Evolutionary conservation across 2,113 vertebrate species (phyloP).

Genomic region (Menidia beryllina): DNA sequence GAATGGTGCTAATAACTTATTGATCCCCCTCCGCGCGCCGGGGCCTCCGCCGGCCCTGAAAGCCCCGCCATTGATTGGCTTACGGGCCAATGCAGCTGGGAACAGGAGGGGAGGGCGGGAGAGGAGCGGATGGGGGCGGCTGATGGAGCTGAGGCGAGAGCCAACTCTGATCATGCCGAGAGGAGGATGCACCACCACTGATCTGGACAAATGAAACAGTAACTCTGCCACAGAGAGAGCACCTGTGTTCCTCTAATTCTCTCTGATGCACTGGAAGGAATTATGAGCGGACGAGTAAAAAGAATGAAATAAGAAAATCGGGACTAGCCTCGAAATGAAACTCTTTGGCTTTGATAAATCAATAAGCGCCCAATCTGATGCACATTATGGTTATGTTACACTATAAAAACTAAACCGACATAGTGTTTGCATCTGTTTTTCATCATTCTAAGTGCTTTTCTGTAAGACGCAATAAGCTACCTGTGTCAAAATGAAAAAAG

Average conservation of each 20-base stretch:
- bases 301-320: not conserved
- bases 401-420: too few species aligned
- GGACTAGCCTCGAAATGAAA: slow-evolving; percentile 2
- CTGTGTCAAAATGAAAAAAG: too few species aligned
- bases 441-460: too few species aligned
- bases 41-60: slow-evolving; percentile 89
- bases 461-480: too few species aligned
- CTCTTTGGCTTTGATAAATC: not conserved
- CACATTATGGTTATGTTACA: not conserved
- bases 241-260: slow-evolving; percentile 40
- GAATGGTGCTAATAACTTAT: slow-evolving; percentile 99
- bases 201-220: slow-evolving; percentile 33
- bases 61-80: slow-evolving; percentile 92
- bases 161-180: slow-evolving; percentile 57
- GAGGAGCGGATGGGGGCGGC: slow-evolving; percentile 5
- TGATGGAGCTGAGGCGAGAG: slow-evolving; percentile 48
- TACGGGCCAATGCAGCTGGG: slow-evolving; percentile 73
- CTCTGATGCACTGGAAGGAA: slow-evolving; percentile 15
- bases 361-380: too few species aligned
- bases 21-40: slow-evolving; percentile 88
- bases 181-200: slow-evolving; percentile 57
- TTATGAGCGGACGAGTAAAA: not conserved
- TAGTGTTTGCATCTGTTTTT: too few species aligned
- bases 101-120: slow-evolving; percentile 22
- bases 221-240: slow-evolving; percentile 29